These are phyloP conservation scores for Lindbergichthys nudifrons DNA, from an alignment of 2,797 vertebrate species.

Conservation along the genomic window DNA sequence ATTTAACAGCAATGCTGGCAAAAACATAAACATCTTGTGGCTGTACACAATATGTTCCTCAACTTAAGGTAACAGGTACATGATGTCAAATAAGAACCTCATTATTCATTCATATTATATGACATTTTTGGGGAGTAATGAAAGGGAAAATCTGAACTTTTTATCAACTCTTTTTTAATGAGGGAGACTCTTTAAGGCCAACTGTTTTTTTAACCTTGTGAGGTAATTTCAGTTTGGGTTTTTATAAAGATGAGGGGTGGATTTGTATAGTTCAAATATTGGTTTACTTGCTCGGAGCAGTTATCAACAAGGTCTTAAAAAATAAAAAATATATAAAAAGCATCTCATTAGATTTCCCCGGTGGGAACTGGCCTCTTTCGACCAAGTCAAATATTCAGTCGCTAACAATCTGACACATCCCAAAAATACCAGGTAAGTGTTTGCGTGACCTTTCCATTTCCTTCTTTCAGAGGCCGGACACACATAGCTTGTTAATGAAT, in stretches of 20 bases:
- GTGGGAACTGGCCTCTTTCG: neutral
- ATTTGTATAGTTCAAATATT: neutral
- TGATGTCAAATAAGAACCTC: neutral
- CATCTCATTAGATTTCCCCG: neutral
- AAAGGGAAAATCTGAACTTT: neutral
- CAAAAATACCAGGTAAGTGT: neutral
- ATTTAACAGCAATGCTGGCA: too few relatives aligned
- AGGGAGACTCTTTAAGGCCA: neutral
- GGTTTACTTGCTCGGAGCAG: neutral
- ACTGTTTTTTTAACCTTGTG: neutral
- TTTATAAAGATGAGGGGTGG: neutral
- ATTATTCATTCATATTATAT: neutral
- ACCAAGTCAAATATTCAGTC: constrained; percentile 2
- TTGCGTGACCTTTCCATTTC: constrained; percentile 17
- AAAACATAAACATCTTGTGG: neutral
- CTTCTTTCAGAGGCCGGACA: neutral
- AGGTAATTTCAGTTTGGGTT: neutral
- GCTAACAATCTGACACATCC: neutral
- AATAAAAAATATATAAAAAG: neutral
- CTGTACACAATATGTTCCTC: too few relatives aligned
- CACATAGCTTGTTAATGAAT: constrained; percentile 18
- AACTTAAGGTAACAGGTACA: neutral
- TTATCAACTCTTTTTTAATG: neutral
- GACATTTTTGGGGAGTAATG: neutral
- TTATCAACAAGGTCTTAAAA: neutral